A percentile compares a stretch with the other conserved stretches of the same genome.
phyloP scores from a whole-genome alignment of 2,797 vertebrate genomes.

The Leptoclinus maculatus region DNA sequence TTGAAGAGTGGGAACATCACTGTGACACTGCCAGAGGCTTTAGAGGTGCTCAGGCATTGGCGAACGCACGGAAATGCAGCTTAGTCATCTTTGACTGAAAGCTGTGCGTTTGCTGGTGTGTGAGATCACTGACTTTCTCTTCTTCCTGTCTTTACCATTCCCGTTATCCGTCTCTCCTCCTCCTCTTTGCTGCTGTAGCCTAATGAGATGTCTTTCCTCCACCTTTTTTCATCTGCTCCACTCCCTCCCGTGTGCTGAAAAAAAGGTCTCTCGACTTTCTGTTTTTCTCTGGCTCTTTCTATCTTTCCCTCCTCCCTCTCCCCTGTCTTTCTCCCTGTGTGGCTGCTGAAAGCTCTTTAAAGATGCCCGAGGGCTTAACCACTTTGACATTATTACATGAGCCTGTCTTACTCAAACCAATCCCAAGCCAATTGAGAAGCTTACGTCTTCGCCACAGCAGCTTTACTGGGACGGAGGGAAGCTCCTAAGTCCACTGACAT shows the following conservation, averaged over 20 bases:
- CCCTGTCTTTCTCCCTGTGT: constrained; percentile 31
- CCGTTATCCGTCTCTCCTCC: background rate
- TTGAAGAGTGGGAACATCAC: constrained; percentile 65
- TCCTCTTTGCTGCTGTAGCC: constrained; percentile 34
- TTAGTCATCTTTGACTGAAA: constrained; percentile 71
- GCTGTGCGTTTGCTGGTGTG: constrained; percentile 48
- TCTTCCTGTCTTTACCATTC: constrained; percentile 22
- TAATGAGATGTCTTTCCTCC: constrained; percentile 48
- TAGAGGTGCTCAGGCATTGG: constrained; percentile 56
- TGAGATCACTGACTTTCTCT: constrained; percentile 48
- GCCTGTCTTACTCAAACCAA: constrained; percentile 80
- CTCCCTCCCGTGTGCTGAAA: constrained; percentile 10
- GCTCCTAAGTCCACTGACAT: constrained; percentile 34
- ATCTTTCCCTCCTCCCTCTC: constrained; percentile 16
- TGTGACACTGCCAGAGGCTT: constrained; percentile 59
- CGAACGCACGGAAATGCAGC: constrained; percentile 63
- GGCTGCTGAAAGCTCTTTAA: constrained; percentile 80
- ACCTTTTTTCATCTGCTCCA: constrained; percentile 17
- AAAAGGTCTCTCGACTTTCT: constrained; percentile 36
- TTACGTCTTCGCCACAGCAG: constrained; percentile 71
- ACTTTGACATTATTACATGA: constrained; percentile 82
- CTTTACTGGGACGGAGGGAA: constrained; percentile 55
- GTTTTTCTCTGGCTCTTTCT: constrained; percentile 24
- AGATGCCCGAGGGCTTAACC: constrained; percentile 76
- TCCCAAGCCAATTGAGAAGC: constrained; percentile 80